Evolutionary conservation across 2,797 vertebrate genomes (phyloP), one percentile per base, ranked within the genome.

Genomic region (Psittacula echo): DNA sequence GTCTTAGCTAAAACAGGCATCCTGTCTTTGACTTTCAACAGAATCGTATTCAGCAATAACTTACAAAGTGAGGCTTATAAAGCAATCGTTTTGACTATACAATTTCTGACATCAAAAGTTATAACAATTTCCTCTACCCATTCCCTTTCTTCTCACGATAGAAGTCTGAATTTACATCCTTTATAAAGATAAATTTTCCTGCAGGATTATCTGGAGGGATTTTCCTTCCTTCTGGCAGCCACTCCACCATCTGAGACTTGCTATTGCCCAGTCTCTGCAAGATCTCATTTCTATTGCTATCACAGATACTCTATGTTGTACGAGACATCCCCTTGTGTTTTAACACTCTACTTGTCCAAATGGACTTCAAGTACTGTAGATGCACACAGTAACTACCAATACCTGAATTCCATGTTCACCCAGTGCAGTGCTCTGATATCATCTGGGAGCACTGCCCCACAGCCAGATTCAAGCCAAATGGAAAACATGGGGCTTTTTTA

Each of bases 371-470:
- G 26, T 11, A 53, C 22, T 0, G 0, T 15, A 65, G 23, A 42
- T 51, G 42, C n/a, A 29, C 30, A 44, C 13, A 42, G 44, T 10
- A 66, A 21, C 27, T 29, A 45, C 32, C 32, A 62, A 11, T 16
- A 53, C 8, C n/a, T 11, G 14, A 50, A 39, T 39, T 71, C 30
- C 32, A 26, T 4, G 9, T 77, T 74, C 45, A 45, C 4, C 1
- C 39, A 65, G 13, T 30, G 56, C n/a, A 4, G 0, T 44, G 76
- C 22, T 74, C 54, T 23, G 14, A 3, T 48, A n/a, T 3, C n/a
- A 9, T 2, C 1, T 53, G 41, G n/a, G n/a, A 74, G 17, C 0
- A 0, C 18, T 45, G 47, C 27, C 11, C 27, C 1, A 3, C 77
- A 74, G 34, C 54, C 42, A 42, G 41, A 78, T 58, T 48, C 60